These are phyloP conservation scores for Phoebastria nigripes DNA, from an alignment of 2,797 vertebrate species.

Conservation along the genomic window DNA sequence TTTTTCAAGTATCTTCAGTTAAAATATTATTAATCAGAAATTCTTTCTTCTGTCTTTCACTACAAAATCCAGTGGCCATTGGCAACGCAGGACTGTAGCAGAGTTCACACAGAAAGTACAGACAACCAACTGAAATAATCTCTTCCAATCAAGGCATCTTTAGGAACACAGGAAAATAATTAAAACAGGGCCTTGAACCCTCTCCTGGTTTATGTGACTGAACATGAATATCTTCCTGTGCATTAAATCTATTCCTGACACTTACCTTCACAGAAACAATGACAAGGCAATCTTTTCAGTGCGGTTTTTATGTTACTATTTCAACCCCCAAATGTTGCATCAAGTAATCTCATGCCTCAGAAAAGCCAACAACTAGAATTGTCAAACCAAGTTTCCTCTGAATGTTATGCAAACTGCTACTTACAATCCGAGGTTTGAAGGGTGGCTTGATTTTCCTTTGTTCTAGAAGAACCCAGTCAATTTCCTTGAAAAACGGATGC, in stretches of 20 bases:
- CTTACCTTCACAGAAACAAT: conserved; percentile 42
- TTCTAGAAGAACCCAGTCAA: conserved; percentile 94
- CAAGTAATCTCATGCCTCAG: not conserved
- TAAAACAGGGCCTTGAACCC: not conserved
- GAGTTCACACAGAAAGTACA: not conserved
- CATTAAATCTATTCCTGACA: not conserved
- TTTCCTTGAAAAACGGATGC: conserved; percentile 94
- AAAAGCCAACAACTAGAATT: not conserved
- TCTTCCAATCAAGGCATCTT: not conserved
- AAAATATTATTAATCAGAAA: not conserved
- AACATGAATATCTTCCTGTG: not conserved
- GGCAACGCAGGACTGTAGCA: not conserved
- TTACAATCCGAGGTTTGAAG: conserved; percentile 96
- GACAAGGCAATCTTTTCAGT: not conserved
- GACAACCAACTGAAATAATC: not conserved
- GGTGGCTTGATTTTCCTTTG: conserved; percentile 93
- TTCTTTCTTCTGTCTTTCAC: not conserved
- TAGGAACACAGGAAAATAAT: not conserved
- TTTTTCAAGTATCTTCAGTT: not conserved
- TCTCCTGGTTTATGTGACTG: not conserved
- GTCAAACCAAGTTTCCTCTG: not conserved
- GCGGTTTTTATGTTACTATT: fast-evolving
- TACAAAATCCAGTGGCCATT: not conserved
- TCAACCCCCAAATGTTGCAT: not conserved
- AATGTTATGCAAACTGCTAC: conserved; percentile 65